These are phyloP conservation scores for Agrypnia vestita DNA, from an alignment of 1,140 invertebrate species.

Conservation along the genomic window DNA sequence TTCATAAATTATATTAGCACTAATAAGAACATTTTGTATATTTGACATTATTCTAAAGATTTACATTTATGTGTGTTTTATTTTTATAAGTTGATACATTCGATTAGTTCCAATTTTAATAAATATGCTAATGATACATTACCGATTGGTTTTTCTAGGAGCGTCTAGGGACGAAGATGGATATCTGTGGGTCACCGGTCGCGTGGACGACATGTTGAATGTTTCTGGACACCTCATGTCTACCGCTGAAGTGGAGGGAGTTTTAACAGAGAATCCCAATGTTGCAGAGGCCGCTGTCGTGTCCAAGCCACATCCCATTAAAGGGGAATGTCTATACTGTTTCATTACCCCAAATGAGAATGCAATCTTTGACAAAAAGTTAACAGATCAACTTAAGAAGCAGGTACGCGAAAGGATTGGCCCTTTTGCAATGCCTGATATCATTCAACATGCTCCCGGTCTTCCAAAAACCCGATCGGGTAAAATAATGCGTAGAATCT, in stretches of 20 bases:
- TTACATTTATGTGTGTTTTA: too few relatives aligned
- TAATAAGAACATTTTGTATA: too few relatives aligned
- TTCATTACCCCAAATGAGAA: constrained; percentile 93
- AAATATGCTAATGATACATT: too few relatives aligned
- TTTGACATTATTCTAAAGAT: too few relatives aligned
- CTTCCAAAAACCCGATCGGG: constrained; percentile 98
- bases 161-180: constrained; percentile 93
- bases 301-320: constrained; percentile 92
- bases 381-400: constrained; percentile 85
- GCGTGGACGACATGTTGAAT: constrained; percentile 98
- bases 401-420: constrained; percentile 94
- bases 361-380: constrained; percentile 78
- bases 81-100: neutral
- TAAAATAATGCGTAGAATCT: constrained; percentile 97
- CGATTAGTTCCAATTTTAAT: neutral
- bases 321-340: constrained; percentile 97
- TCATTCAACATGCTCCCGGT: constrained; percentile 92
- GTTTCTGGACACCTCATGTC: constrained; percentile 98
- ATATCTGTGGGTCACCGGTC: constrained; percentile 96
- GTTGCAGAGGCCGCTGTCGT: constrained; percentile 97
- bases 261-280: constrained; percentile 86
- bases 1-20: too few relatives aligned
- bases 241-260: constrained; percentile 95
- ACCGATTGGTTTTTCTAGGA: constrained; percentile 72
- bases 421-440: constrained; percentile 96